A percentile compares a stretch with the other conserved stretches of the same genome.
Evolutionary conservation across 2,113 vertebrate species (phyloP).

Genomic region (Nansenia antarctica): DNA sequence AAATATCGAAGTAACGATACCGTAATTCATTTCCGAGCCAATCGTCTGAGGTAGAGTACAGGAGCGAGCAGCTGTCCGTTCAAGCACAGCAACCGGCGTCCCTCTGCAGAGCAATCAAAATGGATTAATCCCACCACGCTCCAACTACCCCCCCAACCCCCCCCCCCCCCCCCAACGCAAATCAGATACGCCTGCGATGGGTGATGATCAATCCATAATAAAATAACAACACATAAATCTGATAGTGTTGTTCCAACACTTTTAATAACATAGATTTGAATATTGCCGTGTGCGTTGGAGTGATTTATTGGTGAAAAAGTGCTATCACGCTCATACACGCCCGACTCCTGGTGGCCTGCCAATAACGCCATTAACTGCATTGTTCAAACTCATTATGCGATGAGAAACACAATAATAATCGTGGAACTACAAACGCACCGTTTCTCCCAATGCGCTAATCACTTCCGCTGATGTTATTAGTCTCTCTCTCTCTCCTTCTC

Average conservation of each 20-base stretch:
- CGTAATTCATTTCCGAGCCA: slow-evolving; percentile 43
- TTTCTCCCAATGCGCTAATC: slow-evolving; percentile 75
- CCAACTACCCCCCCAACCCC: slow-evolving; percentile 48
- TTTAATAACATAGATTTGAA: slow-evolving; percentile 78
- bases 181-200: slow-evolving; percentile 74
- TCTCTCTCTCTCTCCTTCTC: slow-evolving; percentile 29
- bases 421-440: slow-evolving; percentile 69
- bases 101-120: slow-evolving; percentile 75
- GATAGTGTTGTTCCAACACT: slow-evolving; percentile 77
- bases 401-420: slow-evolving; percentile 79
- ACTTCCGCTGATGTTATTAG: slow-evolving; percentile 69
- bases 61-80: slow-evolving; percentile 53
- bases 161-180: slow-evolving; percentile 42
- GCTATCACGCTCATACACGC: slow-evolving; percentile 73
- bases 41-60: slow-evolving; percentile 45
- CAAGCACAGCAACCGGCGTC: slow-evolving; percentile 54
- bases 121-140: slow-evolving; percentile 70
- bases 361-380: slow-evolving; percentile 81
- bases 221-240: slow-evolving; percentile 77
- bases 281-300: slow-evolving; percentile 72
- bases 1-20: background rate
- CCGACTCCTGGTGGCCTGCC: slow-evolving; percentile 70
- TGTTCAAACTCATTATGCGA: slow-evolving; percentile 79
- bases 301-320: slow-evolving; percentile 78
- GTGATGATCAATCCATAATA: slow-evolving; percentile 79